phyloP scores from a whole-genome alignment of 2,113 vertebrate species.

The Siniperca knerii region DNA sequence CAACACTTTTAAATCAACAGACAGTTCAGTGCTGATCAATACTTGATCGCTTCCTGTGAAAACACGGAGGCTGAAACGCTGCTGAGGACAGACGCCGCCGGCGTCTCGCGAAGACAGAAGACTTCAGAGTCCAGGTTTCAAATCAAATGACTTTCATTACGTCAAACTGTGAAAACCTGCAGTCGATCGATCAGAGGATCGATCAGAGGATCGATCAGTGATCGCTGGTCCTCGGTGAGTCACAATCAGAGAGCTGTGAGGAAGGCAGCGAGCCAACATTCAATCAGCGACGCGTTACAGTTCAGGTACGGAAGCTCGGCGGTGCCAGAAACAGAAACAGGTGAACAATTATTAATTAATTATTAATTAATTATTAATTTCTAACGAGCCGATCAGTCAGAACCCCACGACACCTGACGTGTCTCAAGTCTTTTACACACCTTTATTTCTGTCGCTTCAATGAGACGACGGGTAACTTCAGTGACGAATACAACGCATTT shows the following conservation, averaged over 20 bases:
- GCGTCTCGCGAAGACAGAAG: no score
- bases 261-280: conserved; percentile 20
- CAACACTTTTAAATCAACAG: neutral
- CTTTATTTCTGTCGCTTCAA: no score
- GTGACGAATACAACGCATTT: no score
- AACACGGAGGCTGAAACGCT: neutral
- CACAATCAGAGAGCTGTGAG: conserved; percentile 45
- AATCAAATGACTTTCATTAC: neutral
- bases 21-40: conserved; percentile 13
- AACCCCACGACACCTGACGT: no score
- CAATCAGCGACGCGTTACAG: neutral
- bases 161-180: neutral
- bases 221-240: neutral
- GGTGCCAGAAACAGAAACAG: conserved; percentile 2
- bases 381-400: no score
- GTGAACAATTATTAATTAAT: no score
- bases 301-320: neutral
- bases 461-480: no score
- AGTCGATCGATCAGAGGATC: neutral
- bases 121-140: neutral
- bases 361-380: no score
- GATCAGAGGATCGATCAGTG: neutral
- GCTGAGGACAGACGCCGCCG: neutral
- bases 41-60: neutral
- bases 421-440: no score